Evolutionary conservation across 1,140 invertebrate genomes (phyloP).

Genomic region (Heliconius eleuchia): DNA sequence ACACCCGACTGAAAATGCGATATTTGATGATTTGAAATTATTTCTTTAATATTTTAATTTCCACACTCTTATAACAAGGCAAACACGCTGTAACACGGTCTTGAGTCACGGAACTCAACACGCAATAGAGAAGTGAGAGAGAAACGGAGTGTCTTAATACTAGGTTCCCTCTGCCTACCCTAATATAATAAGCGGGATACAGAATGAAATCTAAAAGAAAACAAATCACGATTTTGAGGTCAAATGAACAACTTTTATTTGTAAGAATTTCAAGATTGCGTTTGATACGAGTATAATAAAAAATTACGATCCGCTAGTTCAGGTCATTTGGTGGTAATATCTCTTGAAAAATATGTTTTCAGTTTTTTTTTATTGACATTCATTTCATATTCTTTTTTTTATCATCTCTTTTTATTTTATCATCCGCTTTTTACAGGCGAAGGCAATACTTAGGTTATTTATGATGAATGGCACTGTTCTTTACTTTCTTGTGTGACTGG

Average conservation of each 20-base stretch:
- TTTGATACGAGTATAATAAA: conserved; percentile 3
- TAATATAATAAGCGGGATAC: too few species aligned
- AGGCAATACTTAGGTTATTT: too few species aligned
- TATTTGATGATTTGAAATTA: too few species aligned
- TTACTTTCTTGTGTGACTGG: too few species aligned
- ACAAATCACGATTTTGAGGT: neutral
- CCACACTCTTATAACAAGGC: too few species aligned
- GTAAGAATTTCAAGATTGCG: neutral
- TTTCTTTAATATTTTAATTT: too few species aligned
- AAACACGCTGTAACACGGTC: too few species aligned
- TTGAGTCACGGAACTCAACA: too few species aligned
- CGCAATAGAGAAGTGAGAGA: too few species aligned
- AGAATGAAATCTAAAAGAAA: too few species aligned
- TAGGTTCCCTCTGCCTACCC: neutral
- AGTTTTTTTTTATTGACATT: neutral
- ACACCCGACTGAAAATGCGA: too few species aligned
- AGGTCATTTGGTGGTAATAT: neutral
- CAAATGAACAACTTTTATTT: neutral
- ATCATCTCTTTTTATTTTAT: neutral
- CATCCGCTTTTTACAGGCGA: neutral
- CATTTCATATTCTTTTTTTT: neutral
- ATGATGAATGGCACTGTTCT: too few species aligned
- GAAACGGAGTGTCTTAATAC: neutral
- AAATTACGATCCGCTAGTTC: conserved; percentile 8
- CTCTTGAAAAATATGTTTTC: conserved; percentile 1